A percentile compares a stretch with the other conserved stretches of the same genome.
phyloP scores from a whole-genome alignment of 2,113 vertebrate genomes.

The Pseudorhombus dupliciocellatus region DNA sequence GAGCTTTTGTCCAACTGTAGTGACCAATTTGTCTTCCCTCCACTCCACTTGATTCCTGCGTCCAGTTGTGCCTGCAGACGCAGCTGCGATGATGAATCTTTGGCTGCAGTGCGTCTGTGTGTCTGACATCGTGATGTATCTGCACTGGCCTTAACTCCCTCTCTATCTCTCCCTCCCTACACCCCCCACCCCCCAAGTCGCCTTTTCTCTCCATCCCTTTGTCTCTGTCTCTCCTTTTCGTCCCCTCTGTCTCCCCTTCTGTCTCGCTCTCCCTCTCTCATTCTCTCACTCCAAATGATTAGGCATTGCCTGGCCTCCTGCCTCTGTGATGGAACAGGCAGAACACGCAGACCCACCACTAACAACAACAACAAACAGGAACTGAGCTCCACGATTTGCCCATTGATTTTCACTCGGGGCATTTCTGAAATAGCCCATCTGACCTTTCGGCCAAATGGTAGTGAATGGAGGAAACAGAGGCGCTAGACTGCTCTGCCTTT shows the following conservation, averaged over 20 bases:
- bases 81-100: conserved; percentile 83
- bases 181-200: conserved; percentile 28
- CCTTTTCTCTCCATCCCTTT: conserved; percentile 48
- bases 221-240: conserved; percentile 52
- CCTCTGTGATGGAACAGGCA: conserved; percentile 64
- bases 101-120: conserved; percentile 83
- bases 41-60: conserved; percentile 65
- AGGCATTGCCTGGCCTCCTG: conserved; percentile 58
- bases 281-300: conserved; percentile 62
- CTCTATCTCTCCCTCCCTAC: conserved; percentile 48
- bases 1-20: conserved; percentile 54
- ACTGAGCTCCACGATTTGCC: conserved; percentile 77
- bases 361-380: conserved; percentile 71
- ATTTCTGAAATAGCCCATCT: conserved; percentile 83
- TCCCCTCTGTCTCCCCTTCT: conserved; percentile 25
- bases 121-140: conserved; percentile 84
- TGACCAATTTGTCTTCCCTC: conserved; percentile 68
- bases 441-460: conserved; percentile 80
- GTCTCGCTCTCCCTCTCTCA: conserved; percentile 33
- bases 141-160: conserved; percentile 72
- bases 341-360: conserved; percentile 62
- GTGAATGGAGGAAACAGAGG: conserved; percentile 73
- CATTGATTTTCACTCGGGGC: conserved; percentile 84
- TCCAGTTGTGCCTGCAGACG: conserved; percentile 79
- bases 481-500: conserved; percentile 43